Base-by-base conservation (phyloP, 2,888 invertebrate genomes). In the Hedya salicella region DNA sequence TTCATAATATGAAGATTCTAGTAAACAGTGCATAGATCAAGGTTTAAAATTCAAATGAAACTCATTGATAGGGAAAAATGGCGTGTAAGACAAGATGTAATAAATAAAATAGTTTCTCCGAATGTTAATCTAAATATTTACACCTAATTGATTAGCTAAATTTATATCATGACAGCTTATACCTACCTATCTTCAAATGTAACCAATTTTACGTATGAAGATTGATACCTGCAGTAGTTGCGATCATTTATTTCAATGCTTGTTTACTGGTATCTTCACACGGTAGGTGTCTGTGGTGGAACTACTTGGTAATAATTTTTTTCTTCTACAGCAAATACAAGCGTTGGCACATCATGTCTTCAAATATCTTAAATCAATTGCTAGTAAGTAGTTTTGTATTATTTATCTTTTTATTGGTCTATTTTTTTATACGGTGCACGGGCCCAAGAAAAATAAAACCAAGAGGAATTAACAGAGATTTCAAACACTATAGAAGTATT, bases 151-250 rank as follows among this genome's bases (percentile, higher is more conserved):
- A 89, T 89, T 86, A 82, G 73, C 73, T 76, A 78, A 79, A 80
- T 77, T 77, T 77, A 73, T 73, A 75, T 80, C 85, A 83, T 83
- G 89, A 86, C 87, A 87, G 87, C 78, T 77, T 62, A 86, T 86
- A 82, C 78, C 76, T 86, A 82, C 78, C 76, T 76, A 44, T 77
- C 77, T 79, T 75, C 72, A 68, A 67, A 77, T 67, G n/a, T 36
- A 16, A 46, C 49, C 11, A 25, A 46, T 49, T 54, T 62, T 50
- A 21, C 53, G 61, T 48, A 42, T 49, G 39, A 61, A 62, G 54
- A 61, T 67, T 65, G 14, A 59, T 65, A 46, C 52, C 19, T 19
- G 50, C 44, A 53, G 50, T 9, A 21, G 42, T 57, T 64, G n/a
- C 44, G 57, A 59, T 62, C 36, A 64, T 59, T 49, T 64, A 64